These are phyloP conservation scores for Pararge aegeria DNA, from an alignment of 1,140 invertebrate genomes.

Conservation along the genomic window DNA sequence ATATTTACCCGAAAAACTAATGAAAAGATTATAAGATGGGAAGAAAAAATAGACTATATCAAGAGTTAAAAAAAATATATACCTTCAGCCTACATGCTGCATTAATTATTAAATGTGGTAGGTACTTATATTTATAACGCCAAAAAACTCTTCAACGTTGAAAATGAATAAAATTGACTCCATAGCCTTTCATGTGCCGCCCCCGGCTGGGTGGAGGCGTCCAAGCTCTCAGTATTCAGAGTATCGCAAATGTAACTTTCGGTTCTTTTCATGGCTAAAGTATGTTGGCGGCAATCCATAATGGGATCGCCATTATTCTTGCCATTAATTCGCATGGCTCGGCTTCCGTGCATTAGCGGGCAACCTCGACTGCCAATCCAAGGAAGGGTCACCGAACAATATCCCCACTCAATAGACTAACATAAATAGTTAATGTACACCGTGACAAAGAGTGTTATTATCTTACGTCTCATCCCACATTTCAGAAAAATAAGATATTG, in stretches of 20 bases:
- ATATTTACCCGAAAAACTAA: too few species aligned
- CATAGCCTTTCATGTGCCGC: slow-evolving; percentile 42
- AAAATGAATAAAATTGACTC: slow-evolving; percentile 30
- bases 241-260: slow-evolving; percentile 80
- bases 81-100: too few species aligned
- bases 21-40: too few species aligned
- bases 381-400: slow-evolving; percentile 59
- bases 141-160: too few species aligned
- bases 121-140: too few species aligned
- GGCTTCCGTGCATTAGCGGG: slow-evolving; percentile 77
- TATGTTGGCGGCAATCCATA: slow-evolving; percentile 80
- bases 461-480: neutral
- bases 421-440: slow-evolving; percentile 19
- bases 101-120: too few species aligned
- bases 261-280: slow-evolving; percentile 79
- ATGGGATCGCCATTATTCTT: slow-evolving; percentile 79
- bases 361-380: slow-evolving; percentile 64
- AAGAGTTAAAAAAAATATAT: too few species aligned
- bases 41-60: too few species aligned
- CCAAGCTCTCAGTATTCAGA: slow-evolving; percentile 76
- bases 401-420: slow-evolving; percentile 40
- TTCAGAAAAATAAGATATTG: neutral
- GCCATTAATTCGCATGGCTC: slow-evolving; percentile 77
- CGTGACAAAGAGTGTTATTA: slow-evolving; percentile 3
- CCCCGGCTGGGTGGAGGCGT: slow-evolving; percentile 42